These are phyloP conservation scores for Drosophila ananassae DNA, from an alignment of 1,140 invertebrate species.

Conservation along the genomic window DNA sequence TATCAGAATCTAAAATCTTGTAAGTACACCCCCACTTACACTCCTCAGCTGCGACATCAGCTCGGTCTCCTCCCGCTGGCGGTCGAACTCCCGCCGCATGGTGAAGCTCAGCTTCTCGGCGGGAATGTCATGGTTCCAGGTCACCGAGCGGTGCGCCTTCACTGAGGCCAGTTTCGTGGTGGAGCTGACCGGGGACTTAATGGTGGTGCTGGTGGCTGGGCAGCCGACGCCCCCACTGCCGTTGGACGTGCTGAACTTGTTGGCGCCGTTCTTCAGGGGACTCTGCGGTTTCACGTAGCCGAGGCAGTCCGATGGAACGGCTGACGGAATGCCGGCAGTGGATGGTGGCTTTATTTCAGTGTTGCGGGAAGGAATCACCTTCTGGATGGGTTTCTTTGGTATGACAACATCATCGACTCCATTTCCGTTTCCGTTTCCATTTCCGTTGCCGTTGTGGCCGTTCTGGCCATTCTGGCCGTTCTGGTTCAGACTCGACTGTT, in stretches of 20 bases:
- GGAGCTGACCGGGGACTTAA: constrained; percentile 83
- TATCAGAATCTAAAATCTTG: neutral
- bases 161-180: constrained; percentile 61
- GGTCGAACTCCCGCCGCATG: constrained; percentile 95
- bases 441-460: constrained; percentile 22
- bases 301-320: constrained; percentile 73
- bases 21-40: constrained; percentile 86
- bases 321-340: constrained; percentile 41
- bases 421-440: constrained; percentile 44
- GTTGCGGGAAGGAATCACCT: constrained; percentile 85
- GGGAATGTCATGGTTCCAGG: constrained; percentile 89
- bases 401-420: constrained; percentile 77
- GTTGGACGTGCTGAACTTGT: constrained; percentile 68
- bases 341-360: constrained; percentile 68
- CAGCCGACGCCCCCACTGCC: constrained; percentile 22
- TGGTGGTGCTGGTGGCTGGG: constrained; percentile 27
- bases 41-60: constrained; percentile 92
- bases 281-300: constrained; percentile 90
- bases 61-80: constrained; percentile 94
- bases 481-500: constrained; percentile 60
- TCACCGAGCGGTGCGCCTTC: constrained; percentile 76
- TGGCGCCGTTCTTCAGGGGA: constrained; percentile 86
- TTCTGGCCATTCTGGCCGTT: constrained; percentile 37
- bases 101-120: constrained; percentile 94
- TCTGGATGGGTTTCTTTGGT: constrained; percentile 86